Conservation (phyloP, 2,113 vertebrate species). For the Spheniscus mendiculus region DNA sequence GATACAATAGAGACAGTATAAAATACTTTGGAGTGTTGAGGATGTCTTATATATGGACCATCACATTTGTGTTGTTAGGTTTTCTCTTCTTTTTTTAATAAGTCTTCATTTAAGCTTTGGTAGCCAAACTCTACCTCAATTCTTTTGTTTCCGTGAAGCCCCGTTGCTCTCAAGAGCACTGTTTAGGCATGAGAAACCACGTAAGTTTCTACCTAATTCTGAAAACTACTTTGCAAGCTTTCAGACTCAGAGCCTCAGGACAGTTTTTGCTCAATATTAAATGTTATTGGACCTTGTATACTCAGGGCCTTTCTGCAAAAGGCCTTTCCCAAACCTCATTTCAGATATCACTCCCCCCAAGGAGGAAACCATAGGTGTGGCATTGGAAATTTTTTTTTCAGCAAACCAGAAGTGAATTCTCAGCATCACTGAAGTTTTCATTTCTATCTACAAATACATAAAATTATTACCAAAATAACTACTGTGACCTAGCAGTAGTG, state of each 20-base stretch:
- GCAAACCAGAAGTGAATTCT: neutral
- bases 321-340: neutral
- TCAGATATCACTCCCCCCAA: neutral
- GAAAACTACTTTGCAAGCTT: neutral
- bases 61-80: neutral
- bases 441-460: neutral
- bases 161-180: neutral
- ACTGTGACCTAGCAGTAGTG: neutral
- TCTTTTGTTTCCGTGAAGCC: neutral
- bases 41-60: neutral
- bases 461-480: slow-evolving; percentile 9
- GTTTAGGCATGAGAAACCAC: neutral
- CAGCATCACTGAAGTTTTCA: neutral
- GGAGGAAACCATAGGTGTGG: neutral
- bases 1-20: neutral
- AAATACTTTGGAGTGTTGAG: neutral
- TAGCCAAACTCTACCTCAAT: neutral
- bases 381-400: neutral
- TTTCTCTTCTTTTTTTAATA: neutral
- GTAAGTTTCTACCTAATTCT: neutral
- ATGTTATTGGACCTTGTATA: neutral
- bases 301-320: neutral
- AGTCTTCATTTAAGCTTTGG: neutral
- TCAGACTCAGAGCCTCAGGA: neutral
- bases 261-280: neutral